Percentiles rank a stretch among this genome's conserved stretches.
These are phyloP conservation scores for Lapara coniferarum DNA, from an alignment of 2,888 invertebrate species.

Conservation along the genomic window DNA sequence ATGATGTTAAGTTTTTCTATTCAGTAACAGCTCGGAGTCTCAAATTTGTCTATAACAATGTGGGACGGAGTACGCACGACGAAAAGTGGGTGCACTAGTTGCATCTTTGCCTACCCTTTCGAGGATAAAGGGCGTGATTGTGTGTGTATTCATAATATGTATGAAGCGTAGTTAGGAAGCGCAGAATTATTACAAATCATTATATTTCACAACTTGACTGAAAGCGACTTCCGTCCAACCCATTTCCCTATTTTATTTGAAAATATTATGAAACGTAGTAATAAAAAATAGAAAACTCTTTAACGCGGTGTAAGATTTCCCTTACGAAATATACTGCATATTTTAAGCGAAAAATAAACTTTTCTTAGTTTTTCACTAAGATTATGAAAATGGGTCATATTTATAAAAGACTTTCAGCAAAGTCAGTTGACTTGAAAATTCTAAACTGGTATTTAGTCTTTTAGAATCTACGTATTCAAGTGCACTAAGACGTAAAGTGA, in stretches of 20 bases:
- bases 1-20: too few species aligned
- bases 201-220: background rate
- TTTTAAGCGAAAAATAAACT: slow-evolving; percentile 6
- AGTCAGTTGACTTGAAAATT: background rate
- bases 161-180: too few species aligned
- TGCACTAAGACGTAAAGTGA: too few species aligned
- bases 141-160: too few species aligned
- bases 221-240: slow-evolving; percentile 13
- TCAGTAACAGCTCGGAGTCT: too few species aligned
- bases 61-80: too few species aligned
- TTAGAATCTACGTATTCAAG: too few species aligned
- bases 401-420: background rate
- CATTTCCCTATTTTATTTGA: background rate
- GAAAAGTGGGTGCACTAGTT: too few species aligned
- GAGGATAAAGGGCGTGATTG: too few species aligned
- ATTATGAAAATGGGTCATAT: slow-evolving; percentile 8
- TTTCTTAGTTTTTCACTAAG: background rate
- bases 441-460: background rate
- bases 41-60: too few species aligned
- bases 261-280: slow-evolving; percentile 16
- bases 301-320: slow-evolving; percentile 12
- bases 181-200: background rate
- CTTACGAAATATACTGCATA: slow-evolving; percentile 4
- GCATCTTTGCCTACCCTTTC: too few species aligned
- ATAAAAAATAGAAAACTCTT: slow-evolving; percentile 4